These are phyloP conservation scores for Willowsia nigromaculata DNA, from an alignment of 2,888 invertebrate genomes.

Conservation along the genomic window DNA sequence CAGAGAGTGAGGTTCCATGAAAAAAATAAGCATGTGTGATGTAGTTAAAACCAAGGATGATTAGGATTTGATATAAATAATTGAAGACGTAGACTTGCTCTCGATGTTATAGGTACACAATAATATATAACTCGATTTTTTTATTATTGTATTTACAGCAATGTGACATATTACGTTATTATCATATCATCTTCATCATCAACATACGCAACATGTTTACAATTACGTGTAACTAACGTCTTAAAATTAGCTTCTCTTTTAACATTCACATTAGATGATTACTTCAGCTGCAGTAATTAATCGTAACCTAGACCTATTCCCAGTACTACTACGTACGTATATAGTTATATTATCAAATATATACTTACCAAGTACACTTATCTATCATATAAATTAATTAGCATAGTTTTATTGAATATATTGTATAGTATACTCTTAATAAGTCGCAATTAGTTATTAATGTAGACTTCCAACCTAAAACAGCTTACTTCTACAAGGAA, in stretches of 20 bases:
- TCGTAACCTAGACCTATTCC: neutral
- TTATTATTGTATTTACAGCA: slow-evolving; percentile 71
- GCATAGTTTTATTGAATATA: neutral
- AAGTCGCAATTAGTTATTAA: too few species aligned
- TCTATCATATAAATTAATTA: neutral
- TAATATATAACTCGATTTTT: slow-evolving; percentile 67
- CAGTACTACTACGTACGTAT: neutral
- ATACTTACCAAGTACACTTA: neutral
- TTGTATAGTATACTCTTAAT: neutral
- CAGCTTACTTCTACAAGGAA: neutral
- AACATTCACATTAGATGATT: neutral
- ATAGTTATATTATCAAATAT: slow-evolving; percentile 7
- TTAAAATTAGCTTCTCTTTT: neutral
- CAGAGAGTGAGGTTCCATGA: too few species aligned
- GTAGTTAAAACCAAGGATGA: too few species aligned
- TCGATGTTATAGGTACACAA: slow-evolving; percentile 60
- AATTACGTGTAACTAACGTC: slow-evolving; percentile 6
- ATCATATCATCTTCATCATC: slow-evolving; percentile 59
- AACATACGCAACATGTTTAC: slow-evolving; percentile 57
- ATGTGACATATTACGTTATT: slow-evolving; percentile 59
- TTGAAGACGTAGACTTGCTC: too few species aligned
- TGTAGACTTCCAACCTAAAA: neutral
- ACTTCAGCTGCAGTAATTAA: neutral
- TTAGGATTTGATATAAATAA: too few species aligned
- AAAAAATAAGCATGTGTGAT: too few species aligned